Base-by-base conservation (phyloP, 1,140 invertebrate species). In the Zaprionus vittiger region DNA sequence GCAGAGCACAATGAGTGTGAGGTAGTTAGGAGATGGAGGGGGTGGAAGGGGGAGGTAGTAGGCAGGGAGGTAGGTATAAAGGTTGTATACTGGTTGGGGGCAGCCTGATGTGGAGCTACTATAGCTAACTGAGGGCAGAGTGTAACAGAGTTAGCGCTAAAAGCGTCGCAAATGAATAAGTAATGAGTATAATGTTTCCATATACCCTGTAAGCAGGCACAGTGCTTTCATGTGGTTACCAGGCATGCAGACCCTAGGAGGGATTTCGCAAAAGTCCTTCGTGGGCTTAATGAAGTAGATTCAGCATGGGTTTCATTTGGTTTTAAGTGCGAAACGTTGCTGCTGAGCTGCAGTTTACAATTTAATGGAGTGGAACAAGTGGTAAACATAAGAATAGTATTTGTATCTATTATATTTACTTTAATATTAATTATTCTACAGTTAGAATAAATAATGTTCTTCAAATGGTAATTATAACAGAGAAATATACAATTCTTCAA, bases 111-210 rank as follows among this genome's bases (percentile, higher is more conserved):
- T 44, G 41, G 6, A 47, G 41, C 41, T 52, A 24, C 11, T 49
- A 24, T 24, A 52, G 20, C 47, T 14, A 52, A 52, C 47, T 6
- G 47, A 28, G 63, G 65, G 34, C 49, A 28, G 62, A 57, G 56
- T 57, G 63, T 41, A 67, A 57, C 67, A 22, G 64, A 80, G 80
- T 75, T 76, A 82, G 81, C 78, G 78, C 79, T 87, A 87, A 87
- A 87, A 87, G 83, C 83, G 83, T 83, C 74, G 81, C 84, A 76
- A 87, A 81, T 87, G 83, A 81, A 87, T 87, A 89, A 79, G 72
- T 87, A 89, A 87, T 86, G 77, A 83, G 80, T 63, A 37, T 60
- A 54, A 56, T 57, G 54, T 79, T 72, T 20, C 22, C 15, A 67
- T 56, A 70, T 77, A 55, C 63, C 60, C 69, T 66, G 67, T 20